A percentile compares a stretch with the other conserved stretches of the same genome.
Evolutionary conservation across 2,797 vertebrate species (phyloP).

Genomic region (Nannoperca australis): DNA sequence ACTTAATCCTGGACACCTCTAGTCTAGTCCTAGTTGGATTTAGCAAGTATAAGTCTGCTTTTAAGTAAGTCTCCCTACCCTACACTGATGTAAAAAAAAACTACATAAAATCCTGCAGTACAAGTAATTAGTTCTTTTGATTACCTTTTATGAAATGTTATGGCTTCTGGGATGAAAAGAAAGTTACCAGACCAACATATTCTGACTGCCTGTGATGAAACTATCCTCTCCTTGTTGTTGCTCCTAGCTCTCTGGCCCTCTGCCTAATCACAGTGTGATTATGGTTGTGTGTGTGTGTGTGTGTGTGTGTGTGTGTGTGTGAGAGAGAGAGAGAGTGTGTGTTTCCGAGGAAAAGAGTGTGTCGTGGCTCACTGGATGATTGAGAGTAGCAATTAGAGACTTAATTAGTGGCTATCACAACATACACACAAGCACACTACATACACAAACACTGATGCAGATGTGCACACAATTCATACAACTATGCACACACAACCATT

Average conservation of each 20-base stretch:
- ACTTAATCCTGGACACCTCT: constrained; percentile 2
- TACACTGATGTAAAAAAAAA: constrained; percentile 1
- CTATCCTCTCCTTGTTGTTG: constrained; percentile 61
- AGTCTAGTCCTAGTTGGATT: neutral
- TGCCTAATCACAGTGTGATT: constrained; percentile 73
- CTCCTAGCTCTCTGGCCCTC: constrained; percentile 68
- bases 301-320: constrained; percentile 32
- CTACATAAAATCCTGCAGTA: constrained; percentile 22
- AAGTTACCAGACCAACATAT: constrained; percentile 52
- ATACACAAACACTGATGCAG: constrained; percentile 58
- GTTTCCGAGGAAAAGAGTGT: constrained; percentile 37
- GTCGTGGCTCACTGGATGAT: constrained; percentile 75
- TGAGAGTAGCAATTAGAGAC: constrained; percentile 82
- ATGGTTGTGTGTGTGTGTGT: constrained; percentile 22
- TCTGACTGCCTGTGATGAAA: constrained; percentile 68
- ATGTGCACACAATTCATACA: constrained; percentile 32
- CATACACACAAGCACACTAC: constrained; percentile 43
- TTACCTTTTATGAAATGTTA: constrained; percentile 34
- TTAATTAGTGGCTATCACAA: constrained; percentile 79
- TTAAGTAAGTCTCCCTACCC: neutral
- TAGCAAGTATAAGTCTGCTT: neutral
- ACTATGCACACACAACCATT: constrained; percentile 20
- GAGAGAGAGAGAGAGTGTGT: neutral
- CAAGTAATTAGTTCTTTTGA: constrained; percentile 50
- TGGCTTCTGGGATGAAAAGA: constrained; percentile 46